Conservation (phyloP, 2,888 invertebrate genomes). For the Drosophila planitibia region DNA sequence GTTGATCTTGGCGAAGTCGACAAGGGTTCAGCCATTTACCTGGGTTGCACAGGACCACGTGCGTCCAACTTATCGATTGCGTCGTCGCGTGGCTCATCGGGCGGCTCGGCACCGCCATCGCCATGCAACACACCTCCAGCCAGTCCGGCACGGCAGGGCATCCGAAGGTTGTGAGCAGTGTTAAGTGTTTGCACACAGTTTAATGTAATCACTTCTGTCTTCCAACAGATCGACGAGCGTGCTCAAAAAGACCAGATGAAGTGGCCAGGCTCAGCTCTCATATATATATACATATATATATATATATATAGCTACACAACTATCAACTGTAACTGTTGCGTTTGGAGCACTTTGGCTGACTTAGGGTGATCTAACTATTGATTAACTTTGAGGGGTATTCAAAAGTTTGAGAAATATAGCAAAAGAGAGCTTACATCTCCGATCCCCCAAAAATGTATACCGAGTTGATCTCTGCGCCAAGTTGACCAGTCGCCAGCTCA, state of each 20-base stretch:
- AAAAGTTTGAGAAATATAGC: neutral
- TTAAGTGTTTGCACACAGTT: neutral
- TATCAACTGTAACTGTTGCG: constrained; percentile 12
- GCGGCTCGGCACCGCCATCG: constrained; percentile 90
- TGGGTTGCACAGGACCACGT: constrained; percentile 86
- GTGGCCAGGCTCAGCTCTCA: constrained; percentile 13
- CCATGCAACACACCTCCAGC: constrained; percentile 91
- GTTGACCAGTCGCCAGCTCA: neutral
- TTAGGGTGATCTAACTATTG: neutral
- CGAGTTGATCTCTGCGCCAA: neutral
- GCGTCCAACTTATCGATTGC: constrained; percentile 79
- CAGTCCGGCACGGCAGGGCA: constrained; percentile 89
- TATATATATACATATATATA: neutral
- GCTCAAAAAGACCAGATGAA: constrained; percentile 82
- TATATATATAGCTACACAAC: constrained; percentile 10
- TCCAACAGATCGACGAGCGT: constrained; percentile 74
- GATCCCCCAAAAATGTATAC: neutral
- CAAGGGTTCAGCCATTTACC: constrained; percentile 88
- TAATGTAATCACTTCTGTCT: neutral
- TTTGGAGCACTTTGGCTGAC: constrained; percentile 26
- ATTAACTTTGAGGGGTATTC: neutral
- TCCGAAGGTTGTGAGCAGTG: constrained; percentile 83
- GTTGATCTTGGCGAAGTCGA: constrained; percentile 88
- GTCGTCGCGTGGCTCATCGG: constrained; percentile 87
- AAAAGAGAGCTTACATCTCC: neutral